Base-by-base conservation (phyloP, 1,140 invertebrate species). In the Phthorimaea operculella region DNA sequence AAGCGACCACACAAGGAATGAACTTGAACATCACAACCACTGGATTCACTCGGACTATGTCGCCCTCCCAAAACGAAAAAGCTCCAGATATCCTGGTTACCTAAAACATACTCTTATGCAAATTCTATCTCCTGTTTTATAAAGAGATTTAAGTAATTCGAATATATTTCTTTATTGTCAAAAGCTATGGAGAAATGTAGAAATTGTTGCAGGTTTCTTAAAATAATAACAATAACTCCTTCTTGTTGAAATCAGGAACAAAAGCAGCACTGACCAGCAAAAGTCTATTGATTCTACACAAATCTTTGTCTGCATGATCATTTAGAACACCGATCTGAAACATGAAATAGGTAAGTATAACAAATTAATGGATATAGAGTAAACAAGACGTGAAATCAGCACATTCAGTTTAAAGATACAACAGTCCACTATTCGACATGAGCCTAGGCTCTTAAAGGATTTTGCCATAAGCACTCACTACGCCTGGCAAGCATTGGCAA, bases 31-130 rank as follows among this genome's bases (percentile, higher is more conserved):
- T 56, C 0, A 81, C 65, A 1, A 80, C 67, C 4, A 63, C 63
- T 51, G 72, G 66, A 57, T 76, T 81, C 9, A 75, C 63, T 36
- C 63, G 68, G 76, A 84, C 79, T 67, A 84, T 80, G 54, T 84
- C 70, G 39, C 66, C 62, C 48, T 82, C 79, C 74, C 76, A 82
- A 54, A 72, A 81, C 4, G 65, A 58, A 52, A 82, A 78, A 9
- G 79, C 68, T 11, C 74, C 68, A 3, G 65, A 79, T 56, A 84
- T 72, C 63, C 81, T 75, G 5, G 71, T 68, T 42, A 82, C 70
- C 81, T 84, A 49, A 47, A 66, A 28, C 6, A 6, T 28, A 28
- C 21, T 28, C 2, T 28, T 28, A 4, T 28, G 21, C 6, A 6
- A 28, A 28, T 28, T 28, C 21, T n/a, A n/a, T n/a, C n/a, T n/a